These are phyloP conservation scores for Vanessa cardui DNA, from an alignment of 2,888 invertebrate genomes.

Conservation along the genomic window DNA sequence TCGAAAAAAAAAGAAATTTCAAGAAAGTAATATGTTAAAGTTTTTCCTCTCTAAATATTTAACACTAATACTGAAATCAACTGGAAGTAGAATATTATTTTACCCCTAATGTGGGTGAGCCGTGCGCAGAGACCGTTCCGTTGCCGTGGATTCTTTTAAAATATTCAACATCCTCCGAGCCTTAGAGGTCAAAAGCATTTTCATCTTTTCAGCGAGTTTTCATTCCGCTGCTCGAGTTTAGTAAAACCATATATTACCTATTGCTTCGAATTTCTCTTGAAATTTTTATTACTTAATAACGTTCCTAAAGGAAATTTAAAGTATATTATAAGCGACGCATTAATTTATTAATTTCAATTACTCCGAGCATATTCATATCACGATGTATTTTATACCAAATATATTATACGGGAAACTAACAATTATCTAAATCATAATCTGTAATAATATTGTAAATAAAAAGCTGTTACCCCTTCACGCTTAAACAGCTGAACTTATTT, in stretches of 20 bases:
- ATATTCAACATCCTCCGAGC: slow-evolving; percentile 47
- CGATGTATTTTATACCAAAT: too few relatives aligned
- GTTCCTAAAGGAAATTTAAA: slow-evolving; percentile 12
- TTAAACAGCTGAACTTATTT: too few relatives aligned
- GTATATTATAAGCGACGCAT: not conserved
- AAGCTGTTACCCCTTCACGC: too few relatives aligned
- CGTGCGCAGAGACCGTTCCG: slow-evolving; percentile 41
- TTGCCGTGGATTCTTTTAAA: slow-evolving; percentile 46
- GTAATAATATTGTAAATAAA: too few relatives aligned
- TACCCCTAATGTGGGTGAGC: slow-evolving; percentile 35
- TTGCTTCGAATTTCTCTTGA: slow-evolving; percentile 30
- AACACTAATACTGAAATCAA: slow-evolving; percentile 31
- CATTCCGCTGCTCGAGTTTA: slow-evolving; percentile 42
- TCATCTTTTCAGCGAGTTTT: slow-evolving; percentile 47
- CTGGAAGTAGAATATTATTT: slow-evolving; percentile 30
- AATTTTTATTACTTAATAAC: slow-evolving; percentile 32
- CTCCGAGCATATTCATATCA: too few relatives aligned
- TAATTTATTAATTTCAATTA: not conserved
- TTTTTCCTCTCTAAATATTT: slow-evolving; percentile 16
- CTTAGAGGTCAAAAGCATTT: slow-evolving; percentile 49
- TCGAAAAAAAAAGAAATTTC: not conserved
- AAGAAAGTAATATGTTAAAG: not conserved
- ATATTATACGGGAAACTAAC: too few relatives aligned
- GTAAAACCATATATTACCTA: slow-evolving; percentile 38
- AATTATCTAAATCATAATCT: too few relatives aligned